Evolutionary conservation across 1,140 invertebrate genomes (phyloP).

Genomic region (Drosophila hydei): DNA sequence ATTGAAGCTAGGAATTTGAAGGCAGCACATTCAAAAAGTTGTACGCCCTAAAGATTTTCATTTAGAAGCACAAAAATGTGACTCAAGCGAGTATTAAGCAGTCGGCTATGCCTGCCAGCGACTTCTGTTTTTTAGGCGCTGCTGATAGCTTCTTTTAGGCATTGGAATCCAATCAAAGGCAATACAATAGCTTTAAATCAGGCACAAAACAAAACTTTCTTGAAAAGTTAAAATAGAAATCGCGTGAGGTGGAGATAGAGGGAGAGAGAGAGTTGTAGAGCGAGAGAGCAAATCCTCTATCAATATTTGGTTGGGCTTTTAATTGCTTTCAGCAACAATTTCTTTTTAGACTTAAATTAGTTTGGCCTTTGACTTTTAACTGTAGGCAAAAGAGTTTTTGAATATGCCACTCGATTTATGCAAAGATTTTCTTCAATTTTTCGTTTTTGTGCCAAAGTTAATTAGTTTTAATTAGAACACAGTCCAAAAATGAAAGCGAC

Average conservation of each 20-base stretch:
- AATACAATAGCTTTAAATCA: conserved; percentile 40
- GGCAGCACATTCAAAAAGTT: no score
- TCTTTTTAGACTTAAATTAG: conserved; percentile 60
- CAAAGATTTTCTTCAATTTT: conserved; percentile 5
- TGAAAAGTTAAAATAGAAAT: no score
- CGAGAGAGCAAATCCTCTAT: conserved; percentile 19
- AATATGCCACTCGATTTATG: conserved; percentile 14
- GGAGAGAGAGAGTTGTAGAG: no score
- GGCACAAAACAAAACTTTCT: conserved; percentile 8
- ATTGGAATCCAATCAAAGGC: conserved; percentile 18
- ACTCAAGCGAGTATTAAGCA: no score
- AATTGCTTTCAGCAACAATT: conserved; percentile 59
- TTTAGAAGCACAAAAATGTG: no score
- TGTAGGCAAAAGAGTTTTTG: neutral
- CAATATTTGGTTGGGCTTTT: conserved; percentile 63
- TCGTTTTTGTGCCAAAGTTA: conserved; percentile 34
- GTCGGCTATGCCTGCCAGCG: no score
- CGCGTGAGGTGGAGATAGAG: no score
- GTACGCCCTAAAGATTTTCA: no score
- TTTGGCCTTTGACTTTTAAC: conserved; percentile 33
- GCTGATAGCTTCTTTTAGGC: conserved; percentile 17
- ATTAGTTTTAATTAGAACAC: conserved; percentile 51
- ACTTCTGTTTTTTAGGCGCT: neutral
- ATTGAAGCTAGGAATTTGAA: no score
- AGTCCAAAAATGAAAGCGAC: conserved; percentile 6